Base-by-base conservation (phyloP, 1,140 invertebrate genomes). In the Lordiphosa mommai region DNA sequence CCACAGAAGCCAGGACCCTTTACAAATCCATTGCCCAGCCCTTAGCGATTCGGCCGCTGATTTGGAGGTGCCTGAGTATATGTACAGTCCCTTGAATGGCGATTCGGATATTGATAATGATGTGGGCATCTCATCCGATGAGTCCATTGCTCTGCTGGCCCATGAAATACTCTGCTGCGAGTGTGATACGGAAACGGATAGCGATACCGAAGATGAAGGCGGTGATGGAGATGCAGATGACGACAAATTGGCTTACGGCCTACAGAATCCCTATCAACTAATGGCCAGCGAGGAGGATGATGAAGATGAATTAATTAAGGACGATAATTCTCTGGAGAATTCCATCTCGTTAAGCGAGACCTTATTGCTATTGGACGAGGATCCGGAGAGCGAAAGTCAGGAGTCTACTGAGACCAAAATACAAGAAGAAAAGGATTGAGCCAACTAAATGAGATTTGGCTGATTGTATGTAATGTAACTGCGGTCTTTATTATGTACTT, bases 91-190 rank as follows among this genome's bases (percentile, higher is more conserved):
- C 2, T 48, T 79, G 1, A 29, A 20, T 1, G 47, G 37, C 4
- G 68, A 79, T 5, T 72, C 64, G n/a, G 73, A 77, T 17, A 8
- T 40, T 8, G 61, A 59, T 1, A 47, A 16, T 6, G 29, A 66
- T 5, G 17, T 13, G 34, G 55, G 23, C 0, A 8, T 40, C 0
- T 56, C 17, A 2, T 58, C 57, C 30, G 63, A 77, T 5, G 73
- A 77, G 36, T 56, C 73, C 1, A 27, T 68, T 0, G 68, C 73
- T 1, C 47, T 77, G 34, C 30, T 77, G 20, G 63, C 55, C 7
- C 68, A 68, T 30, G 73, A 77, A 33, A 77, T 79, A 4, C 63
- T 59, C 23, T 76, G 72, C 57, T 76, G 72, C 9, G 72, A 71
- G 2, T 27, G 49, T 9, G 67, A 67, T 2, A 16, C 61, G 1